A percentile compares a stretch with the other conserved stretches of the same genome.
Evolutionary conservation across 37 sponge, comb jelly and placozoan species (phyloP).

Genomic region (Spongia lamella): DNA sequence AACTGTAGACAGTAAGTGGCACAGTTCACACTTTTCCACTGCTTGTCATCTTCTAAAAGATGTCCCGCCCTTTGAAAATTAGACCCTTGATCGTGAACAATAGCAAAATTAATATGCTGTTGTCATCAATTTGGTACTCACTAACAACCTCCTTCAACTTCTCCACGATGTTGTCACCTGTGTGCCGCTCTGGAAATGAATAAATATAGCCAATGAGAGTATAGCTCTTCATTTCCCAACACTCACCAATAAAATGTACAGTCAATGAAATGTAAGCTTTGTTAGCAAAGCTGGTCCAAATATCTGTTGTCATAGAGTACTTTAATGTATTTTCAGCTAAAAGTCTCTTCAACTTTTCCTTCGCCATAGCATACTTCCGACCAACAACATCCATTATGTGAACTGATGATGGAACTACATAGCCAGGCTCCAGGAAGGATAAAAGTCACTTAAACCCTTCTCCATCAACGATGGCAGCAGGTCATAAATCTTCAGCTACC

Average conservation of each 20-base stretch:
- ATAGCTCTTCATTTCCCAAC: slow-evolving; percentile 1
- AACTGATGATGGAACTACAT: background rate
- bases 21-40: slow-evolving; percentile 6
- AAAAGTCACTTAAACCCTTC: too few species aligned
- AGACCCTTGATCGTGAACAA: too few species aligned
- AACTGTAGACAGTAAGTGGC: slow-evolving; percentile 16
- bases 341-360: background rate
- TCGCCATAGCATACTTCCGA: background rate
- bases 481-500: slow-evolving; percentile 1
- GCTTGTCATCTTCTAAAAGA: background rate
- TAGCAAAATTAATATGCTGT: background rate
- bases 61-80: slow-evolving; percentile 5
- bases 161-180: too few species aligned
- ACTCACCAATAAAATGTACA: too few species aligned
- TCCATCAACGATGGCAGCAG: slow-evolving; percentile 25
- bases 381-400: background rate
- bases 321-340: background rate
- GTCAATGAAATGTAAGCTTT: slow-evolving; percentile 13
- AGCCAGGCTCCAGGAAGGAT: slow-evolving; percentile 12
- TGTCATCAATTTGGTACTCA: background rate
- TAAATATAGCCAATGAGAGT: background rate
- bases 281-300: slow-evolving; percentile 14
- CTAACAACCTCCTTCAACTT: too few species aligned
- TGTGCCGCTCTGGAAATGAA: too few species aligned
- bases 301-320: too few species aligned